These are phyloP conservation scores for Chaetodon trifascialis DNA, from an alignment of 2,113 vertebrate genomes.

Conservation along the genomic window DNA sequence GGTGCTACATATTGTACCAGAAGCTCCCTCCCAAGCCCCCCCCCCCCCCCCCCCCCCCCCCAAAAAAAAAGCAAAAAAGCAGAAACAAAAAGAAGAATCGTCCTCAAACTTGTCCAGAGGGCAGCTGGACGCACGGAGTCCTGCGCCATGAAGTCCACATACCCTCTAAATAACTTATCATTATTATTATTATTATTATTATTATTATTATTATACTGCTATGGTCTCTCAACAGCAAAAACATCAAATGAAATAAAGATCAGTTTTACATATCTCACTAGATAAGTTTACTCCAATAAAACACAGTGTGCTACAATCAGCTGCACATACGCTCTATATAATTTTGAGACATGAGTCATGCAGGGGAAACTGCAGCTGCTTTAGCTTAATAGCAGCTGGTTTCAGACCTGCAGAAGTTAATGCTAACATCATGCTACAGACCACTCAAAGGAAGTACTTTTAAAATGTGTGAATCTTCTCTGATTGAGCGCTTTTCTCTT, in stretches of 20 bases:
- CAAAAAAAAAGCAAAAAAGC: conserved; percentile 24
- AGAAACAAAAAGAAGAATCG: conserved; percentile 86
- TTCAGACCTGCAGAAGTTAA: not conserved
- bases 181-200: conserved; percentile 34
- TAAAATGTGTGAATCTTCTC: conserved; percentile 32
- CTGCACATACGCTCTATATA: not conserved
- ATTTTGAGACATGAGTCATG: not conserved
- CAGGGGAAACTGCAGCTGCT: not conserved
- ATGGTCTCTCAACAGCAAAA: not conserved
- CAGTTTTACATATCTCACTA: not conserved
- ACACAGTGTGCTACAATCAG: not conserved
- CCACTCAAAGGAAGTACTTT: not conserved
- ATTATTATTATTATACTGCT: conserved; percentile 12
- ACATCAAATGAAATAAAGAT: not conserved
- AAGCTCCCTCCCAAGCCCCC: conserved; percentile 87
- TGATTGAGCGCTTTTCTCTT: conserved; percentile 8
- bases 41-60: too few species aligned
- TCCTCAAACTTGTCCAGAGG: conserved; percentile 92
- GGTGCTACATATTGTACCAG: conserved; percentile 99
- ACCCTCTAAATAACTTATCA: conserved; percentile 35
- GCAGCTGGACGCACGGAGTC: conserved; percentile 79
- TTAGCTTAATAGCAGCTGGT: not conserved
- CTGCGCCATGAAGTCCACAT: conserved; percentile 64
- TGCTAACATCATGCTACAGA: not conserved
- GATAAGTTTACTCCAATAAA: not conserved